Base-by-base conservation (phyloP, 1,140 invertebrate species). In the Bombyx mandarina region DNA sequence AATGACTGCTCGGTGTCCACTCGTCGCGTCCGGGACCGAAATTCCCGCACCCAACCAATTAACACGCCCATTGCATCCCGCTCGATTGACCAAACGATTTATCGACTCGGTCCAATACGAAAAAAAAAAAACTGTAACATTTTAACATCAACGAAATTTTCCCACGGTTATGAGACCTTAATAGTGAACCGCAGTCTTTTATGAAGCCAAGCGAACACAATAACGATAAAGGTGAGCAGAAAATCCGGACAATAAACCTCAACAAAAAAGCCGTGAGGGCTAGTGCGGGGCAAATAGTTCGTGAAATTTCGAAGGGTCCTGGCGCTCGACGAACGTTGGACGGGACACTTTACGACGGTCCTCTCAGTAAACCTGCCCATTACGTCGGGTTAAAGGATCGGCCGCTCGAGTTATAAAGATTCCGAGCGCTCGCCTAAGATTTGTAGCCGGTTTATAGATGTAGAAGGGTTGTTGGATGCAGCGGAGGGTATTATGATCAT, bases 161-260 rank as follows among this genome's bases (percentile, higher is more conserved):
- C 84, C 84, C 84, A 85, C 82, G 82, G 76, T 85, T 85, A 85
- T 85, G 82, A 85, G 75, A 79, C 82, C 77, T 78, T 86, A 84
- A 86, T 83, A 83, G 81, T 80, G 80, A 71, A 73, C 71, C 69
- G 62, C 59, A 65, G 65, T 35, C 78, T 77, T 81, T 82, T 84
- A 87, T 85, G 82, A 82, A 87, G 78, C 79, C 82, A 73, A 66
- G 79, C 79, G 82, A 70, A 84, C 79, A 85, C 77, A 85, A 85
- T 85, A 85, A 79, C 83, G 77, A 82, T 85, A 85, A 85, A 87
- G 83, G 83, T 87, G 81, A 85, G 76, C 73, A 74, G 76, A 83
- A 86, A 87, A 85, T 87, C 84, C 80, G 84, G 75, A 85, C 84
- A 84, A 87, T 85, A 87, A 87, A 87, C 73, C 65, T 73, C 76